Evolutionary conservation across 2,888 invertebrate species (phyloP), one percentile per base, ranked within the genome.

Genomic region (Phlogophora meticulosa): DNA sequence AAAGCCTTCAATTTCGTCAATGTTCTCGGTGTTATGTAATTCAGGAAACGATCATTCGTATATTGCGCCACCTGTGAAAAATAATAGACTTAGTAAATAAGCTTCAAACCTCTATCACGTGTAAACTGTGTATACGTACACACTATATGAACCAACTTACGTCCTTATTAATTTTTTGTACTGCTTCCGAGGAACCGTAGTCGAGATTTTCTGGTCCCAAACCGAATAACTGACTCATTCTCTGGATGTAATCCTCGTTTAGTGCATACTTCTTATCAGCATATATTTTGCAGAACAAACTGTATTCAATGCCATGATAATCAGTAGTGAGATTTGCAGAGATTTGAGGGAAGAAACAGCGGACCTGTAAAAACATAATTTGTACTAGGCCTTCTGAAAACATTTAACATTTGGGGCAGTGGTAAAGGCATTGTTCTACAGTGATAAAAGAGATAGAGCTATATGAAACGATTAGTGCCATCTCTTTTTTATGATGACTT

Each of bases 151-250:
- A 38, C 0, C 15, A 13, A 67, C 72, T 72, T 51, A 82, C 81
- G 28, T 61, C 74, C 22, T 46, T 20, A 36, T 79, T 85, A 3
- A 85, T 82, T 9, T 40, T 46, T 17, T 67, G n/a, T 10, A 79
- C 76, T 32, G 81, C 72, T 38, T 43, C 34, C 5, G 46, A 15
- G n/a, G 79, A 24, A 11, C 13, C 60, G 20, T 73, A 81, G 56
- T 84, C 36, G 15, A 83, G 2, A 51, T 77, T 83, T 62, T 74
- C 67, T 9, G 83, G 76, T 40, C 20, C 58, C 0, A 59, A 51
- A 20, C 13, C 24, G 40, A 81, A 82, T 7, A 76, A 2, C n/a
- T 57, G 9, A 43, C 34, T 53, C 2, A 52, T 74, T 1, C 55
- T 67, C 7, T 70, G 20, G 22, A 32, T 63, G 20, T 66, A 83